Percentiles rank a stretch among this genome's conserved stretches.
Evolutionary conservation across 2,797 vertebrate species (phyloP).

Genomic region (Sorex maritimensis): DNA sequence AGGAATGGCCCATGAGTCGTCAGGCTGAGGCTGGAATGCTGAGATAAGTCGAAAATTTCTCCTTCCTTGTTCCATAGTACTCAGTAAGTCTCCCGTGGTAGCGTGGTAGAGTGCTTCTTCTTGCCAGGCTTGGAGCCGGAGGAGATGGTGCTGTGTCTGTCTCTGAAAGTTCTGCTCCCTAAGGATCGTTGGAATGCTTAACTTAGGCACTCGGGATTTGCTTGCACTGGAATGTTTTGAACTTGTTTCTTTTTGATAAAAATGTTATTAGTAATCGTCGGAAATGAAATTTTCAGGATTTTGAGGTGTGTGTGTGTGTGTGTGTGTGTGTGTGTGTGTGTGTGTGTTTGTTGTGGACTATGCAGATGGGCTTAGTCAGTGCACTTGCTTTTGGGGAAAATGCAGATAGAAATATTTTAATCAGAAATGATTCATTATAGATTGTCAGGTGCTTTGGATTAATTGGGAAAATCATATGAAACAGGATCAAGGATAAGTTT

Average conservation of each 20-base stretch:
- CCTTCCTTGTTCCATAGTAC: rapidly evolving
- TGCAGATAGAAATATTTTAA: slow-evolving; percentile 4
- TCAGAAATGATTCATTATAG: not conserved
- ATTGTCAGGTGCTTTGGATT: not conserved
- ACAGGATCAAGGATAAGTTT: not conserved
- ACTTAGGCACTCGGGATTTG: not conserved
- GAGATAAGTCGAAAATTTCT: not conserved
- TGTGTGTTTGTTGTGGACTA: too few species aligned
- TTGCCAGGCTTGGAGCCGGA: not conserved
- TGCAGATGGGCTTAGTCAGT: not conserved
- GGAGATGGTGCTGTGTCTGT: rapidly evolving
- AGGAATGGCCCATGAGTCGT: not conserved
- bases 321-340: too few species aligned
- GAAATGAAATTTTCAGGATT: not conserved
- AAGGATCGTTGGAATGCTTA: not conserved
- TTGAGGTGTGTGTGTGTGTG: not conserved
- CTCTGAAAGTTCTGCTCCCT: not conserved
- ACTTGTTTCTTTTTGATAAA: not conserved
- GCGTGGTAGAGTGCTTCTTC: not conserved
- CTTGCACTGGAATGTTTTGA: not conserved
- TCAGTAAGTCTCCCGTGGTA: not conserved
- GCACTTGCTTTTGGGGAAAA: not conserved
- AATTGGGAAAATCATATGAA: not conserved
- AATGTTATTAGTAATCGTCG: not conserved
- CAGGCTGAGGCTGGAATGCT: too few species aligned